Evolutionary conservation across 30 jellyfish, hydroid and myxozoan species (phyloP), one percentile per base, ranked within the genome.

Genomic region (Turritopsis rubra): DNA sequence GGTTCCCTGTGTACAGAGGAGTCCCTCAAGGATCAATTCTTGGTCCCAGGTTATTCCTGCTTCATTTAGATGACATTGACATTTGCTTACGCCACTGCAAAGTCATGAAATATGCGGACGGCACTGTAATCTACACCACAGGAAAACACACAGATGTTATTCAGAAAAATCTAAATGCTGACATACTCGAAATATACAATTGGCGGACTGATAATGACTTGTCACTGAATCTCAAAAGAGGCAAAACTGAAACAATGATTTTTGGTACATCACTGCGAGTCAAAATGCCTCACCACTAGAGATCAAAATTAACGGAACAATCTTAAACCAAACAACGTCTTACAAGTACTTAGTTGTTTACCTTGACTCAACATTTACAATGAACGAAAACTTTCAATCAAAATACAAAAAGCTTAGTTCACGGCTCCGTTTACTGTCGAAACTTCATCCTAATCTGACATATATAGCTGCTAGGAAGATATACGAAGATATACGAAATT

Each of bases 21-120:
- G 77, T 68, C 30, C 77, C 77, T 7, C 77, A 68, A 68, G 77
- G 77, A 7, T 19, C 77, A 68, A 68, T 68, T 68, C 77, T 68
- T 68, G 77, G 0, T n/a, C 77, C 77, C 28, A 0, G 23, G 77
- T 68, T 68, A 7, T 68, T 68, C 30, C 19, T 68, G 19, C 19
- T 68, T 68, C 77, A 68, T 0, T 7, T 68, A 27, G 77, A 19
- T 27, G 1, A 68, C 19, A 68, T 68, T 22, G 77, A 68, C 77
- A 68, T 8, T 22, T 68, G 22, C 77, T 22, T 68, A 68, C 8
- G 77, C 19, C 21, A 68, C 30, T 68, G 77, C 30, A 68, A 27
- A 7, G 19, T 68, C 77, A 23, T 68, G 17, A 68, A 68, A 19
- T 68, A 9, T 27, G 77, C 5, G 9, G 77, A 68, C 21, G 77